Base-by-base conservation (phyloP, 2,113 vertebrate genomes). In the Chrysochloris asiatica region DNA sequence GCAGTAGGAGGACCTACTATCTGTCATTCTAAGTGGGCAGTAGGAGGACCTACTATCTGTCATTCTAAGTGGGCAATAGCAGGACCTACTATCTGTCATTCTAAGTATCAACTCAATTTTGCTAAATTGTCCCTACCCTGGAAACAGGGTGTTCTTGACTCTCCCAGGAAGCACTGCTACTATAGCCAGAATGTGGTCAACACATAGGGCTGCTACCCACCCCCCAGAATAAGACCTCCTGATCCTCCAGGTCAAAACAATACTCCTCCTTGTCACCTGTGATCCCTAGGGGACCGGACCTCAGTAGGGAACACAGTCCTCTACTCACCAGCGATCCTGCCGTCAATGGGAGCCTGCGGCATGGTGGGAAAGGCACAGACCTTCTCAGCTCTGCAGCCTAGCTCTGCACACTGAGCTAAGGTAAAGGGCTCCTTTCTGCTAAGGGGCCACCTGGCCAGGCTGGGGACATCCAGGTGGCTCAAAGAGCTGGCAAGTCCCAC, bases 311-410 rank as follows among this genome's bases (percentile, higher is more conserved):
- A n/a, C 30, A 28, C 26, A 48, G n/a, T 41, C 45, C 48, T 71
- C 11, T n/a, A 52, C 93, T 97, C 95, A 98, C 97, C 97, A 92
- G 97, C 92, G 5, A 98, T 97, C 96, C 95, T 98, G 69, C 98
- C 98, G 41, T 97, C 96, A 0, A 82, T 80, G 19, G 97, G 94
- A 41, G 88, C 90, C 0, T 61, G 36, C 0, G 38, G 71, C 81
- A 54, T 0, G 10, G n/a, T 6, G 43, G 95, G 84, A 48, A 59
- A 78, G 17, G 96, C 93, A 87, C 91, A 93, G 83, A 71, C 2
- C 28, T 73, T 16, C 17, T 45, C 47, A 47, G 91, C 36, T 73
- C 90, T 82, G 84, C 90, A 90, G 87, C 47, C 19, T 0, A 87
- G 50, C 67, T 95, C 95, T 1, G 13, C 43, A 75, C 75, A 78